Evolutionary conservation across 2,888 invertebrate genomes (phyloP).

Genomic region (Leptopilina syphax): DNA sequence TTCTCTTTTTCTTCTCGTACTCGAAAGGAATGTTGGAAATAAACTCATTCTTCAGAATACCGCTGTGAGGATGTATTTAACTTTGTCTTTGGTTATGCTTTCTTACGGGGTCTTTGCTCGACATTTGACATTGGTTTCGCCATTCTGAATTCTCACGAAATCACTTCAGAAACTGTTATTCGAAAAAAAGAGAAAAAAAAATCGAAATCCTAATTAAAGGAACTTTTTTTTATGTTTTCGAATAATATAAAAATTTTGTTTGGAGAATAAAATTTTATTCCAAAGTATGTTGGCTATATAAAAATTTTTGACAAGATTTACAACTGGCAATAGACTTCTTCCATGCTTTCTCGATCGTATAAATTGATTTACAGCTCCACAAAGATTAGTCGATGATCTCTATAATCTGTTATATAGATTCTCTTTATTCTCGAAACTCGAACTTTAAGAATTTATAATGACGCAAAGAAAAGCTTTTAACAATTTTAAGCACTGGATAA

Average conservation of each 20-base stretch:
- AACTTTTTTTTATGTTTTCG: not conserved
- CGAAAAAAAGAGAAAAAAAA: not conserved
- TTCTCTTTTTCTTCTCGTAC: not conserved
- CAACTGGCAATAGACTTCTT: constrained; percentile 19
- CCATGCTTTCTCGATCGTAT: constrained; percentile 1
- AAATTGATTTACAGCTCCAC: constrained; percentile 14
- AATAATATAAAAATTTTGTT: no score
- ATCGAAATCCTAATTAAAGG: constrained; percentile 2
- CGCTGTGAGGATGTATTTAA: constrained; percentile 34
- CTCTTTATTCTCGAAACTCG: not conserved
- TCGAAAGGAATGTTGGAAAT: constrained; percentile 28
- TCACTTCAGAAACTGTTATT: constrained; percentile 17
- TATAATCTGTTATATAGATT: not conserved
- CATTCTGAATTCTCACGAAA: constrained; percentile 30
- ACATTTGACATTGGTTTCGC: constrained; percentile 39
- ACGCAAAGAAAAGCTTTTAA: not conserved
- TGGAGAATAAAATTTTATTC: no score
- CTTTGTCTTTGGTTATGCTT: constrained; percentile 31
- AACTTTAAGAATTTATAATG: not conserved
- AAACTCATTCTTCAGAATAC: constrained; percentile 25
- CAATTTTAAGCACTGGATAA: not conserved
- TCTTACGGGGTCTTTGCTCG: constrained; percentile 40
- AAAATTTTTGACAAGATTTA: not conserved
- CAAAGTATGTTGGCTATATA: no score
- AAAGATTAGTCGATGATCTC: not conserved